Base-by-base conservation (phyloP, 2,888 invertebrate species). In the Orthosia cruda region DNA sequence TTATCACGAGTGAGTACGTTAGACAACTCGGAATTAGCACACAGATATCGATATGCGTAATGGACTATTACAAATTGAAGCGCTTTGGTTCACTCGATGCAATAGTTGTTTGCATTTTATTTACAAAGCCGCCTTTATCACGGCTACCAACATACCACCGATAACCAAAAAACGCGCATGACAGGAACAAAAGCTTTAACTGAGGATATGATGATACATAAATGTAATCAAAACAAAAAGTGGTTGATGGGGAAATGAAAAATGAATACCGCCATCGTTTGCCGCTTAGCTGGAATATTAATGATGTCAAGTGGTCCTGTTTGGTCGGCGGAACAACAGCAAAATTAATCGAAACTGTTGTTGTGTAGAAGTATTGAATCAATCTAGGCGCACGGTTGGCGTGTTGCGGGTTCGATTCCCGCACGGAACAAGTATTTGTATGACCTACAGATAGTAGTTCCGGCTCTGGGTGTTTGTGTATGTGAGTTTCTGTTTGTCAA, bases 191-290 rank as follows among this genome's bases (percentile, higher is more conserved):
- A 78, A 69, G 58, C 32, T 77, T 54, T 64, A 69, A 79, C 77
- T 57, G 61, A 47, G 54, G 52, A 57, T 67, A 75, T 71, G 65
- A 70, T 69, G 59, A 52, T 63, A 74, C 32, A 75, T 75, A 69
- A 80, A 80, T 71, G 64, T 71, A 65, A 81, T 84, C 70, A 79
- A 73, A 84, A 80, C 81, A 80, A 83, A 81, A 81, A 62, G 45
- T 63, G 55, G 20, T 47, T 64, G 71, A 72, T 76, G 71, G 66
- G 50, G 65, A 81, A 74, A 81, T 81, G 72, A 84, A 77, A 81
- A 81, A 85, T 81, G 69, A 50, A 85, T 74, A 71, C 23, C 26
- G 69, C 64, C 69, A 68, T 72, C 66, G 68, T 79, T 83, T 78
- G 61, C 59, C 57, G 71, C 71, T 86, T 83, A 74, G 72, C 68